Evolutionary conservation across 2,888 invertebrate genomes (phyloP).

Genomic region (Apotomis betuletana): DNA sequence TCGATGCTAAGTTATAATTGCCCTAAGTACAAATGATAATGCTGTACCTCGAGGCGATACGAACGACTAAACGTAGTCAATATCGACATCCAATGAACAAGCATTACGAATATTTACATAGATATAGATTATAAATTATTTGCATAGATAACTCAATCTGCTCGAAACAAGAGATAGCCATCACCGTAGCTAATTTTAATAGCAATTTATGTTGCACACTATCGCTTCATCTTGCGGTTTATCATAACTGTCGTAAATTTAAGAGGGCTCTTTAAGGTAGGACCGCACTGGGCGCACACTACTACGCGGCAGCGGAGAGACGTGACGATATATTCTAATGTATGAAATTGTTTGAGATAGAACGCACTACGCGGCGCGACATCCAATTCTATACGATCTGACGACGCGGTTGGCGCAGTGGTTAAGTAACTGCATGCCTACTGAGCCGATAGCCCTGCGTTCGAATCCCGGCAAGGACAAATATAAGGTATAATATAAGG

Average conservation of each 20-base stretch:
- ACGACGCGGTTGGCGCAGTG: too few species aligned
- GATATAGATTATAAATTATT: conserved; percentile 35
- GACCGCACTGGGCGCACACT: not conserved
- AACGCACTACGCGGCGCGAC: too few species aligned
- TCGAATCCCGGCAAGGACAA: too few species aligned
- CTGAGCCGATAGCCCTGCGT: too few species aligned
- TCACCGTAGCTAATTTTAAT: conserved; percentile 61
- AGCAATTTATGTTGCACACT: conserved; percentile 53
- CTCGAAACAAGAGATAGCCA: conserved; percentile 52
- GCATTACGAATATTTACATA: conserved; percentile 27
- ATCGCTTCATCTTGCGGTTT: conserved; percentile 53
- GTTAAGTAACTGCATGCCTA: too few species aligned
- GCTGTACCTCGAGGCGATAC: not conserved
- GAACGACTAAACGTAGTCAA: conserved; percentile 18
- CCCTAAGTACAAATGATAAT: not conserved
- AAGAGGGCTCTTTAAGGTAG: not conserved
- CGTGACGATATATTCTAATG: too few species aligned
- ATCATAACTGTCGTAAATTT: conserved; percentile 31
- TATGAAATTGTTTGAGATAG: too few species aligned
- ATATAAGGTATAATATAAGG: too few species aligned
- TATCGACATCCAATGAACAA: conserved; percentile 17
- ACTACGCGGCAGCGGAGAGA: not conserved
- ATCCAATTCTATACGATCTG: too few species aligned
- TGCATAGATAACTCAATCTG: conserved; percentile 41
- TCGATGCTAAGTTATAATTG: too few species aligned